Percentiles rank a stretch among this genome's conserved stretches.
Conservation (phyloP, 2,888 invertebrate genomes). For the Tubulanus polymorphus region DNA sequence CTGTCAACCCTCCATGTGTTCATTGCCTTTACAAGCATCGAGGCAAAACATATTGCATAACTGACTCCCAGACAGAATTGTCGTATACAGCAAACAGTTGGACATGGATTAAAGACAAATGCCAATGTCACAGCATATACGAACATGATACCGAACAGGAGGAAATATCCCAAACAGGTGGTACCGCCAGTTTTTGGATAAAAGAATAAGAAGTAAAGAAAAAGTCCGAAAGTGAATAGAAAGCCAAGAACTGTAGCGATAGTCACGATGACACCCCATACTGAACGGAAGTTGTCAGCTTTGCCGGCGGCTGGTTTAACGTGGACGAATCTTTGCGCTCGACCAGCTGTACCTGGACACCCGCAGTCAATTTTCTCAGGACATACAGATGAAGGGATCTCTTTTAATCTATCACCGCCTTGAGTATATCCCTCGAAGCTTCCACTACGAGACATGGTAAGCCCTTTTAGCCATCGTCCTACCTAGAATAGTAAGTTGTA, state of each 20-base stretch:
- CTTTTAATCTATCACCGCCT: no score
- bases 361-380: conserved; percentile 29
- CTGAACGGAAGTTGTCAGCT: conserved; percentile 30
- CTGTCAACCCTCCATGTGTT: conserved; percentile 50
- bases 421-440: no score
- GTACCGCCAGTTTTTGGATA: conserved; percentile 52
- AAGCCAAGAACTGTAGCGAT: conserved; percentile 51
- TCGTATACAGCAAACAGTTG: conserved; percentile 52
- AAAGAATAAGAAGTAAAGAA: conserved; percentile 50
- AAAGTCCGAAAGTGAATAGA: conserved; percentile 47
- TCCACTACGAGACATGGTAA: conserved; percentile 25
- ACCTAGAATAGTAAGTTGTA: conserved; percentile 27
- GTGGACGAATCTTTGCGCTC: no score
- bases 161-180: conserved; percentile 53
- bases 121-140: conserved; percentile 53
- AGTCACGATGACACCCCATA: conserved; percentile 51
- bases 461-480: conserved; percentile 29
- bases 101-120: conserved; percentile 51
- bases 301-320: background rate
- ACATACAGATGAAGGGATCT: conserved; percentile 29
- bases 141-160: conserved; percentile 52
- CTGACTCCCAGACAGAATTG: conserved; percentile 53
- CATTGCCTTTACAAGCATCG: conserved; percentile 54
- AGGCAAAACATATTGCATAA: conserved; percentile 53
- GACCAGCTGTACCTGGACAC: conserved; percentile 21